Evolutionary conservation across 1,140 invertebrate species (phyloP), one percentile per base, ranked within the genome.

Genomic region (Philotrypesis tridentata): DNA sequence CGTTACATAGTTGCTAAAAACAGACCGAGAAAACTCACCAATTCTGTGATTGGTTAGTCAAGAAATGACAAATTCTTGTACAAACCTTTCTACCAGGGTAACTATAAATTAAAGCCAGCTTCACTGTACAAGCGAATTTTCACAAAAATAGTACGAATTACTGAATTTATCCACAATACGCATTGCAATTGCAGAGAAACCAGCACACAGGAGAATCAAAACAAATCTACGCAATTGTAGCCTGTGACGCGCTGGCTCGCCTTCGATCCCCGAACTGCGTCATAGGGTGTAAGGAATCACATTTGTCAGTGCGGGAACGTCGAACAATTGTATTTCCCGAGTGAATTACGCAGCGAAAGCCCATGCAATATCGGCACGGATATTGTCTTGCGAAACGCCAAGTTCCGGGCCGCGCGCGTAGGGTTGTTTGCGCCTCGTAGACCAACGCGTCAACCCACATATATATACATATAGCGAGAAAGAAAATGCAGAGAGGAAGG

Each of bases 291-390:
- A 75, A 78, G 75, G 31, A 73, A 65, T 82, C 43, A 82, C 77
- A 78, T 85, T 80, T 81, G 71, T 83, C 74, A 80, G n/a, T n/a
- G n/a, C 48, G 79, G 71, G 79, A 71, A 68, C 63, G 80, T 67
- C 31, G 25, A 86, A 87, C 88, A 89, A 90, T 90, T 84, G 87
- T 82, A 89, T 89, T 90, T 89, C 88, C 86, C 85, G 84, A 85
- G 87, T 86, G 87, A 89, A 90, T 89, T 88, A 88, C 82, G 74
- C 80, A 72, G 25, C 60, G 68, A 79, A 81, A 79, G 40, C 84
- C 80, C 82, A 85, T 85, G 87, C 86, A 90, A 90, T 89, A 89
- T 90, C 86, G 87, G 86, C 86, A 84, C 89, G 89, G 89, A 90
- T 90, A 90, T 90, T 90, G 89, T 90, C 89, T 86, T 86, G 85